Conservation (phyloP, 2,888 invertebrate genomes). For the Auanema sp. region DNA sequence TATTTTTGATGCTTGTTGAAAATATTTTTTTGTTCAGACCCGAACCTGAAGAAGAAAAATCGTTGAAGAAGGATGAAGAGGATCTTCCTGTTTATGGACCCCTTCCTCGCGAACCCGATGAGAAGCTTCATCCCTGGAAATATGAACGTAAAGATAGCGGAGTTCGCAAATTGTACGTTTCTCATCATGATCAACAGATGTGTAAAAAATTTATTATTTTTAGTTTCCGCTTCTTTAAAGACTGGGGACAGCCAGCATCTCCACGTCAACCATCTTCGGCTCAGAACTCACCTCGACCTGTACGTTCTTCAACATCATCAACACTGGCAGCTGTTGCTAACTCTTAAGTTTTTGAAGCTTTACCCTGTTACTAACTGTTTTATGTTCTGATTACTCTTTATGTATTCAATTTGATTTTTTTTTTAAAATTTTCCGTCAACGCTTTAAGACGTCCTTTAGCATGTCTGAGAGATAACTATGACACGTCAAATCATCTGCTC, state of each 20-base stretch:
- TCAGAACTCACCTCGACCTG: slow-evolving; percentile 36
- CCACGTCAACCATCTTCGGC: slow-evolving; percentile 46
- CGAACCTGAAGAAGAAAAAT: slow-evolving; percentile 9
- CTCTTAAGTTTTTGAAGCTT: neutral
- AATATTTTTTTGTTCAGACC: slow-evolving; percentile 4
- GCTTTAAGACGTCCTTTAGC: no score
- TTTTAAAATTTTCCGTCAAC: slow-evolving; percentile 1
- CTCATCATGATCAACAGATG: neutral
- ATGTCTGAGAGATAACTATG: no score
- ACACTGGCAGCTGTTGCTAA: slow-evolving; percentile 14
- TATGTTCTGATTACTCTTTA: no score
- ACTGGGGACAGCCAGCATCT: slow-evolving; percentile 35
- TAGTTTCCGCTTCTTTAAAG: slow-evolving; percentile 56
- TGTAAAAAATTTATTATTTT: slow-evolving; percentile 2
- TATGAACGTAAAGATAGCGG: slow-evolving; percentile 62
- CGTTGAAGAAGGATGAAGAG: slow-evolving; percentile 66
- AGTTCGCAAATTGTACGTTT: slow-evolving; percentile 54
- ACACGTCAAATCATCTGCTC: neutral
- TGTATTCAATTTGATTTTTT: neutral
- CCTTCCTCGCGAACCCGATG: slow-evolving; percentile 91
- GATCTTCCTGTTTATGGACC: slow-evolving; percentile 95
- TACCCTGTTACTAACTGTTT: neutral
- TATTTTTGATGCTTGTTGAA: neutral
- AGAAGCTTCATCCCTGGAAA: slow-evolving; percentile 86
- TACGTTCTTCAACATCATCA: slow-evolving; percentile 22